These are phyloP conservation scores for Lymantria monacha DNA, from an alignment of 2,888 invertebrate species.

Conservation along the genomic window DNA sequence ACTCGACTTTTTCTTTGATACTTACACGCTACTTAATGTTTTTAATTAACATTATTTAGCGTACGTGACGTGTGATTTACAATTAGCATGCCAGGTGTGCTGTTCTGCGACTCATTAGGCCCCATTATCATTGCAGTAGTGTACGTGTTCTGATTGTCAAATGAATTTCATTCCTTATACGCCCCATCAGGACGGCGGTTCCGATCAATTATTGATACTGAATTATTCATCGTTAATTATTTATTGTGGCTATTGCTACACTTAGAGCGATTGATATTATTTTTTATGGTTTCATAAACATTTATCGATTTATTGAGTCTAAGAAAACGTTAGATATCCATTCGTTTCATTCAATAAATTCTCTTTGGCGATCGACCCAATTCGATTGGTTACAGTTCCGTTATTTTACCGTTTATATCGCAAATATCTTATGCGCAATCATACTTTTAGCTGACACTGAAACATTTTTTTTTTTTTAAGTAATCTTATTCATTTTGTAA, in stretches of 20 bases:
- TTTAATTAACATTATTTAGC: slow-evolving; percentile 52
- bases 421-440: slow-evolving; percentile 10
- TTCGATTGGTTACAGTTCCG: slow-evolving; percentile 15
- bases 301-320: slow-evolving; percentile 1
- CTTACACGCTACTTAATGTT: slow-evolving; percentile 22
- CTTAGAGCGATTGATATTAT: slow-evolving; percentile 22
- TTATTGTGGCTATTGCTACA: slow-evolving; percentile 28
- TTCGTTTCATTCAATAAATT: no score
- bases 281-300: slow-evolving; percentile 1
- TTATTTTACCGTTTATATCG: slow-evolving; percentile 12
- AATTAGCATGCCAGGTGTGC: slow-evolving; percentile 61
- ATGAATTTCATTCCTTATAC: slow-evolving; percentile 47
- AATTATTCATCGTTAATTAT: slow-evolving; percentile 45
- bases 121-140: slow-evolving; percentile 61
- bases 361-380: slow-evolving; percentile 8
- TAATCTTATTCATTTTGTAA: no score
- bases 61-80: slow-evolving; percentile 43
- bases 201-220: slow-evolving; percentile 43
- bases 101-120: slow-evolving; percentile 57
- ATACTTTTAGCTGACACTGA: slow-evolving; percentile 21
- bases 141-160: slow-evolving; percentile 61
- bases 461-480: no score
- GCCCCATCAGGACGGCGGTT: slow-evolving; percentile 44
- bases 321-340: slow-evolving; percentile 9
- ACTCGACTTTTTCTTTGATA: background rate